Base-by-base conservation (phyloP, 1,140 invertebrate species). In the Hestina assimilis region DNA sequence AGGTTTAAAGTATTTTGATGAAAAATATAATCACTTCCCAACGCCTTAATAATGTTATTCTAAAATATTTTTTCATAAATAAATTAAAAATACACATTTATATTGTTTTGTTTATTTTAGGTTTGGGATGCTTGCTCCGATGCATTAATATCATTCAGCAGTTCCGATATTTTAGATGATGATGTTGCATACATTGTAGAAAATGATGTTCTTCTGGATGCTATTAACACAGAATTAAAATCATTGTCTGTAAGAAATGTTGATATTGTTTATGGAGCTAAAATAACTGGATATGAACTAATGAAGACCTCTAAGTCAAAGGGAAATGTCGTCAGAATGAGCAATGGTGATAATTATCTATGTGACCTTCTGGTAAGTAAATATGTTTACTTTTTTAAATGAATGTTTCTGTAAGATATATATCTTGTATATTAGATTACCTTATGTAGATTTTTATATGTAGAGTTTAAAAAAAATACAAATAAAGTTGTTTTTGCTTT, bases 151-250 rank as follows among this genome's bases (percentile, higher is more conserved):
- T 93, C 94, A 47, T 98, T 98, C 79, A 93, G 94, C 79, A 94
- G 95, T 69, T 89, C 94, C 59, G 92, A 94, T 26, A 90, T 93
- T 56, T 87, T 94, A 40, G 84, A 91, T 38, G 90, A 94, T 46
- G 92, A 94, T 70, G 89, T 98, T 20, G 95, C 96, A 3, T 97
- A 96, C 75, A 95, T 99, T 70, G 95, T 98, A n/a, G 97, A 99
- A 89, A 99, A 98, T 90, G 93, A 97, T 89, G 89, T 98, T 3
- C 90, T 98, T 35, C 75, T 96, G 9, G 91, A 95, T 71, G 93
- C 95, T 2, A 90, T 97, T 3, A 91, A 92, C 60, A 89, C 38
- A 19, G 83, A 89, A 59, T 55, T 89, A 20, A 63, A 58, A 6
- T 74, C 75, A 4, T 20, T 64, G 3, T 50, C 62, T 20, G 68